Conservation (phyloP, 1,140 invertebrate genomes). For the Anthonomus grandis region DNA sequence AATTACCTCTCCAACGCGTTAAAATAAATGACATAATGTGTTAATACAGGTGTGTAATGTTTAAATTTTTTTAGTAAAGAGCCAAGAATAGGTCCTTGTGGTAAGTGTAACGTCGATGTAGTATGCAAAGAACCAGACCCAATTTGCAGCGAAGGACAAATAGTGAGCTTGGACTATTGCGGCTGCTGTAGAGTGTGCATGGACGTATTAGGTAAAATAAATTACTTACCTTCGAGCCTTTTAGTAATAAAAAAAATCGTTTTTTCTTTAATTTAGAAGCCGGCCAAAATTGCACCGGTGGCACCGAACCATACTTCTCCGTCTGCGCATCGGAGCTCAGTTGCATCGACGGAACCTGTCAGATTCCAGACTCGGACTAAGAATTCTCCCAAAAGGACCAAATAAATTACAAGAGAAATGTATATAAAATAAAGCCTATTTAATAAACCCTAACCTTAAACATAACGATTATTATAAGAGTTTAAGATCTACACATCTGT, state of each 20-base stretch:
- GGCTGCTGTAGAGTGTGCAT: slow-evolving; percentile 22
- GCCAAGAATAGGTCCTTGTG: slow-evolving; percentile 16
- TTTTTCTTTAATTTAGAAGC: slow-evolving; percentile 6
- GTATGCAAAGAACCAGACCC: slow-evolving; percentile 9
- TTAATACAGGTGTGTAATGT: neutral
- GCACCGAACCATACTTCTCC: neutral
- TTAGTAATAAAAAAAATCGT: neutral
- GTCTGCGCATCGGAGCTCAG: neutral
- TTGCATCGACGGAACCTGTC: slow-evolving; percentile 1
- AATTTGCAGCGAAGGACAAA: slow-evolving; percentile 12
- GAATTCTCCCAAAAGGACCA: no score
- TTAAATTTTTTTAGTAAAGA: slow-evolving; percentile 7
- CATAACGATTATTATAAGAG: no score
- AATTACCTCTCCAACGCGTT: neutral
- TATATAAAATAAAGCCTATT: no score
- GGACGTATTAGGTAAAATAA: slow-evolving; percentile 10
- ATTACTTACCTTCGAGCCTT: neutral
- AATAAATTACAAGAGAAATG: no score
- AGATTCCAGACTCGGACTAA: no score
- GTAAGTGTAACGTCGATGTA: slow-evolving; percentile 12
- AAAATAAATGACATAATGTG: neutral
- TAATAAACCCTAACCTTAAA: no score
- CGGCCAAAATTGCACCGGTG: slow-evolving; percentile 1
- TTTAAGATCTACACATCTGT: slow-evolving; percentile 6
- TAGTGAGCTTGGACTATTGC: slow-evolving; percentile 19